Conservation (phyloP, 2,797 vertebrate species). For the Pantherophis vulpinus region DNA sequence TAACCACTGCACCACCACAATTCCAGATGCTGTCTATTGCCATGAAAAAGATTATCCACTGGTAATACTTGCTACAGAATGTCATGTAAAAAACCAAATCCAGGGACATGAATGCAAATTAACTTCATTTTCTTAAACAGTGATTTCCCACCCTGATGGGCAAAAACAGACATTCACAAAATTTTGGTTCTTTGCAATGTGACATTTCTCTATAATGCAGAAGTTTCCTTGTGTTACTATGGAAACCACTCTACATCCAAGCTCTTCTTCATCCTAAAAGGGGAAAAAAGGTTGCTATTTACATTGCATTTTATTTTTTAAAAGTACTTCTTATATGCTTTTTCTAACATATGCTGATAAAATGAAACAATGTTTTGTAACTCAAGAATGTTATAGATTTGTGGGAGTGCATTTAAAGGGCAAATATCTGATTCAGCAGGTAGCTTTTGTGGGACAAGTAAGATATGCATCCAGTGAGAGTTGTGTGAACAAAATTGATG, state of each 20-base stretch:
- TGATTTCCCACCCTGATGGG: slow-evolving; percentile 50
- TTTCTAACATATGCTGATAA: slow-evolving; percentile 6
- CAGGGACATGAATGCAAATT: slow-evolving; percentile 58
- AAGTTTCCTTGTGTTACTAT: slow-evolving; percentile 55
- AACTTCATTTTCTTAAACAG: slow-evolving; percentile 49
- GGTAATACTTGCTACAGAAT: slow-evolving; percentile 40
- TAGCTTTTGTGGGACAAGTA: neutral
- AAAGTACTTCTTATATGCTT: slow-evolving; percentile 52
- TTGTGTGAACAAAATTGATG: neutral
- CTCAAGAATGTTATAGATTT: neutral
- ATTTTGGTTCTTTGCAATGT: slow-evolving; percentile 49
- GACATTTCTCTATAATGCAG: slow-evolving; percentile 37
- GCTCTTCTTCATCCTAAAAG: slow-evolving; percentile 54
- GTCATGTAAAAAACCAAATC: slow-evolving; percentile 50
- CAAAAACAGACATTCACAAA: slow-evolving; percentile 49
- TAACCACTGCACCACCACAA: neutral
- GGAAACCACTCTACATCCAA: slow-evolving; percentile 55
- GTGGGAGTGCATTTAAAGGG: neutral
- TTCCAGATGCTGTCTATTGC: slow-evolving; percentile 36
- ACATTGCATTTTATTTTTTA: rapidly evolving
- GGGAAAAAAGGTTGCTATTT: slow-evolving; percentile 57
- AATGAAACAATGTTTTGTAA: slow-evolving; percentile 35
- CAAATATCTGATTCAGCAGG: neutral
- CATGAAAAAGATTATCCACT: slow-evolving; percentile 31
- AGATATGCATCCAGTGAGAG: neutral